Percentiles rank a stretch among this genome's conserved stretches.
Conservation (phyloP, 2,113 vertebrate genomes). For the Heterotilapia buettikoferi region DNA sequence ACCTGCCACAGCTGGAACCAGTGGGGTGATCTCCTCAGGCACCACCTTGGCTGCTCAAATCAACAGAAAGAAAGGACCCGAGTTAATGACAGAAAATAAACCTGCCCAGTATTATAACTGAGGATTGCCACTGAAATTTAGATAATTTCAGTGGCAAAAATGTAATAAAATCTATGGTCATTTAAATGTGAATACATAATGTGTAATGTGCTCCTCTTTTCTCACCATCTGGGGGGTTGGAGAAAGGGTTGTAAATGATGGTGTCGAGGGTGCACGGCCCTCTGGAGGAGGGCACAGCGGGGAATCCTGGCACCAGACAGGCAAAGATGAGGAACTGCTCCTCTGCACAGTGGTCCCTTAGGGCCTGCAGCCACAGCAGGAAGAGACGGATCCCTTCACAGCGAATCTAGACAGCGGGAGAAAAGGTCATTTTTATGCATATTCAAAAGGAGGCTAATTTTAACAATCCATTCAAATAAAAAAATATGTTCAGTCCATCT, state of each 20-base stretch:
- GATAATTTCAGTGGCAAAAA: not conserved
- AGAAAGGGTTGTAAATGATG: conserved; percentile 85
- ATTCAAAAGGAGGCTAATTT: not conserved
- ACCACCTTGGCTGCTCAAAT: conserved; percentile 81
- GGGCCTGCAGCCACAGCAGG: conserved; percentile 95
- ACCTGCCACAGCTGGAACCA: conserved; percentile 84
- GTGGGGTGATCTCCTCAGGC: conserved; percentile 91
- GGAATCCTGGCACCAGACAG: conserved; percentile 95
- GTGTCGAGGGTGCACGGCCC: conserved; percentile 93
- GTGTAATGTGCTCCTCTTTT: not conserved
- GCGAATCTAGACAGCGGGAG: conserved; percentile 77
- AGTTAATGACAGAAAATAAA: not conserved
- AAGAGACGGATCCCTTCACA: conserved; percentile 96
- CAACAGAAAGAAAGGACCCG: not conserved
- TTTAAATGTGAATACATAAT: not conserved
- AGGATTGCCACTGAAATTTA: too few species aligned
- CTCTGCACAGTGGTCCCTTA: conserved; percentile 91
- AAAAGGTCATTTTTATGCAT: not conserved
- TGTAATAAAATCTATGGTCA: not conserved
- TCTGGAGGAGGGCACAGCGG: conserved; percentile 79
- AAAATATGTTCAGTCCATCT: not conserved
- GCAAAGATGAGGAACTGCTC: conserved; percentile 95
- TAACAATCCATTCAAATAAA: not conserved
- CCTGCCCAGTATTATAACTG: not conserved
- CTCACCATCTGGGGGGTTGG: conserved; percentile 81